Percentiles rank a stretch among this genome's conserved stretches.
Conservation (phyloP, 2,888 invertebrate species). For the Drosophila anceps region DNA sequence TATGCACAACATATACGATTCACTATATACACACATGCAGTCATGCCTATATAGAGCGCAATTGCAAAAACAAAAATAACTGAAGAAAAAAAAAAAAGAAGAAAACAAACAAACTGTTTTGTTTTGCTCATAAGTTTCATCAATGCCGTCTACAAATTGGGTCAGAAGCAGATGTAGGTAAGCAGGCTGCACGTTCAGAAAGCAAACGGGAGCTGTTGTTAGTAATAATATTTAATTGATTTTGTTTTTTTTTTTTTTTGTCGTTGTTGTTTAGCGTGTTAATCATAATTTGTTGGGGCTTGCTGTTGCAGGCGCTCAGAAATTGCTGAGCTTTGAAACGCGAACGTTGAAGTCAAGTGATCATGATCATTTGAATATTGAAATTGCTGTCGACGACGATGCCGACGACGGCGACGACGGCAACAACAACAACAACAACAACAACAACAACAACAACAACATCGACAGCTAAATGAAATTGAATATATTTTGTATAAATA, state of each 20-base stretch:
- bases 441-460: slow-evolving; percentile 33
- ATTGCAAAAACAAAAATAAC: slow-evolving; percentile 48
- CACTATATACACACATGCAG: neutral
- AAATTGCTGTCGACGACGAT: slow-evolving; percentile 50
- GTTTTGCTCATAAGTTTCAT: slow-evolving; percentile 47
- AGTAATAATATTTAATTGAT: slow-evolving; percentile 24
- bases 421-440: slow-evolving; percentile 10
- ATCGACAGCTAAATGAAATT: slow-evolving; percentile 62
- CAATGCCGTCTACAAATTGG: slow-evolving; percentile 65
- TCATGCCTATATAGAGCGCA: slow-evolving; percentile 25
- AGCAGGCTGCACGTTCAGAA: slow-evolving; percentile 34
- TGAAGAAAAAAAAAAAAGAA: neutral
- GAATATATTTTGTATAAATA: slow-evolving; percentile 78
- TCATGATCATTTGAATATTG: slow-evolving; percentile 77
- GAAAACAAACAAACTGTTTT: slow-evolving; percentile 58
- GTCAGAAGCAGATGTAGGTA: slow-evolving; percentile 49
- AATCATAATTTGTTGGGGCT: slow-evolving; percentile 52
- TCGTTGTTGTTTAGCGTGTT: slow-evolving; percentile 43
- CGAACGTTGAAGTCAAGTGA: slow-evolving; percentile 59
- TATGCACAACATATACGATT: neutral
- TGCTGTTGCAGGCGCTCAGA: slow-evolving; percentile 70
- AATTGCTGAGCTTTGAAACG: slow-evolving; percentile 44
- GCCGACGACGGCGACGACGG: slow-evolving; percentile 27
- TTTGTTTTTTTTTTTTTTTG: slow-evolving; percentile 22
- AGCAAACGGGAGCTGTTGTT: slow-evolving; percentile 31